These are phyloP conservation scores for Dicentrarchus labrax DNA, from an alignment of 2,113 vertebrate genomes.

Conservation along the genomic window DNA sequence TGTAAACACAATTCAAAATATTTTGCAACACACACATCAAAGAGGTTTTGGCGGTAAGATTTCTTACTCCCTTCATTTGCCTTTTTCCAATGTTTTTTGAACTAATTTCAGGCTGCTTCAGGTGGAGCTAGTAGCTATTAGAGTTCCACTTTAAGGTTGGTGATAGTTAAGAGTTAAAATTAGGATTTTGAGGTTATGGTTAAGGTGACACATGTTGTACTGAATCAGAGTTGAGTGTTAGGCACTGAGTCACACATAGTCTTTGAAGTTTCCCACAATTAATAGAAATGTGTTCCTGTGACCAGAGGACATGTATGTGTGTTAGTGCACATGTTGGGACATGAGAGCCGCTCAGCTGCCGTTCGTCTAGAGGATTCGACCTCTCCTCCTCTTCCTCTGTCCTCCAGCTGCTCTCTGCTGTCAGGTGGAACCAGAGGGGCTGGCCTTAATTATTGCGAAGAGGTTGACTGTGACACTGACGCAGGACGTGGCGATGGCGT, in stretches of 20 bases:
- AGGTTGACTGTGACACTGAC: conserved; percentile 71
- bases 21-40: background rate
- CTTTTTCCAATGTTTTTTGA: background rate
- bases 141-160: background rate
- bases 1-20: background rate
- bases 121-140: background rate
- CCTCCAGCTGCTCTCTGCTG: conserved; percentile 76
- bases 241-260: background rate
- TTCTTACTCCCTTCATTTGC: background rate
- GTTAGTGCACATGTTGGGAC: conserved; percentile 11
- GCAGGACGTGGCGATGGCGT: conserved; percentile 43
- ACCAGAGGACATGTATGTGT: conserved; percentile 14
- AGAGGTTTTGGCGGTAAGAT: background rate
- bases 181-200: background rate
- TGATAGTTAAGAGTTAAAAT: background rate
- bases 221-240: background rate
- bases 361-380: conserved; percentile 39
- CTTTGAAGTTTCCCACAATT: background rate
- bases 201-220: background rate
- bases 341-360: conserved; percentile 35
- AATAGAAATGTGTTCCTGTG: background rate
- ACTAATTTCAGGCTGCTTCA: background rate
- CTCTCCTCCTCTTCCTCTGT: conserved; percentile 63
- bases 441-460: conserved; percentile 73
- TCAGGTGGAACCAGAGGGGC: conserved; percentile 68